Percentiles rank a stretch among this genome's conserved stretches.
Evolutionary conservation across 2,797 vertebrate genomes (phyloP).

Genomic region (Lophius americanus): DNA sequence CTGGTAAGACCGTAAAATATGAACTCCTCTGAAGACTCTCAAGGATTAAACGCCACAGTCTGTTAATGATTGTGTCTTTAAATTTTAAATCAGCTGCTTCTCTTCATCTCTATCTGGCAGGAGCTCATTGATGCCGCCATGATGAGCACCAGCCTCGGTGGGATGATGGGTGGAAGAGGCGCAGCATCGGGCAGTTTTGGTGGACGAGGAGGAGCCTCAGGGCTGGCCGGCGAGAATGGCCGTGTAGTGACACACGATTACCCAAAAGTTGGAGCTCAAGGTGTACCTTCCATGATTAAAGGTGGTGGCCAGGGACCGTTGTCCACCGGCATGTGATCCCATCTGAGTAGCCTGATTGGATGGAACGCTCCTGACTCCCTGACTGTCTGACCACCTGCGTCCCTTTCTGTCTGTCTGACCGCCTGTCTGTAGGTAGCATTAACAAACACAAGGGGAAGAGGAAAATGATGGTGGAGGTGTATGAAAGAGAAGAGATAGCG

Average conservation of each 20-base stretch:
- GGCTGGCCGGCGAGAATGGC: conserved; percentile 90
- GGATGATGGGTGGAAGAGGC: conserved; percentile 43
- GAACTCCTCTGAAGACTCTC: no score
- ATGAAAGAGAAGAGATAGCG: neutral
- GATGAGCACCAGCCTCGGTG: conserved; percentile 89
- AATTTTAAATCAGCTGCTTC: neutral
- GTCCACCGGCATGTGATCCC: conserved; percentile 91
- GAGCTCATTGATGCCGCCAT: conserved; percentile 96
- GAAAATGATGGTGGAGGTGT: no score
- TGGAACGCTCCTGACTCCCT: conserved; percentile 22
- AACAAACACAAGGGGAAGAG: neutral
- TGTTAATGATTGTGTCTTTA: no score
- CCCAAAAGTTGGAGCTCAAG: conserved; percentile 89
- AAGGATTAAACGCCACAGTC: neutral
- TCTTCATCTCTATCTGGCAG: conserved; percentile 68
- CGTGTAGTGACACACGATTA: conserved; percentile 92
- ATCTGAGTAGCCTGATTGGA: conserved; percentile 39
- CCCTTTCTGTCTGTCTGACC: neutral
- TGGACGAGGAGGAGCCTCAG: conserved; percentile 72
- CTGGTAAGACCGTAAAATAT: no score
- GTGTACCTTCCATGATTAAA: conserved; percentile 96
- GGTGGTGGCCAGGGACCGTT: conserved; percentile 90
- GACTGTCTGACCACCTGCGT: neutral
- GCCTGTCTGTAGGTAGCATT: conserved; percentile 5
- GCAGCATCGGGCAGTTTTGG: neutral